phyloP scores from a whole-genome alignment of 2,888 invertebrate genomes.

The Ochropacha duplaris region DNA sequence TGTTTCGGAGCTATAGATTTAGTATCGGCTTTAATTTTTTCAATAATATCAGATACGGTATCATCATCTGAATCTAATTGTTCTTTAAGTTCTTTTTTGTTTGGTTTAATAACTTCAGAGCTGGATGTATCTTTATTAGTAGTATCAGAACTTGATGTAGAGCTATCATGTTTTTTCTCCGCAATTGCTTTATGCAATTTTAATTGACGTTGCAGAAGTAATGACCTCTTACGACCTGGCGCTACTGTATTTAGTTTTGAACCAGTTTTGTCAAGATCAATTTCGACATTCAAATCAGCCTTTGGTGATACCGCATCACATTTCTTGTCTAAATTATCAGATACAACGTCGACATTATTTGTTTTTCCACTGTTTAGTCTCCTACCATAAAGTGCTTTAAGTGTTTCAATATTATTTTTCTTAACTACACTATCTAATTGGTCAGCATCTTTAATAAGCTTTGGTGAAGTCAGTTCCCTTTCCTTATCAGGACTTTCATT shows the following conservation, averaged over 20 bases:
- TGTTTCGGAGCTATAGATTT: background rate
- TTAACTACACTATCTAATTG: background rate
- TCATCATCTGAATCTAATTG: slow-evolving; percentile 41
- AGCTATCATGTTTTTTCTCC: slow-evolving; percentile 17
- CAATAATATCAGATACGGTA: slow-evolving; percentile 36
- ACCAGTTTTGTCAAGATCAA: background rate
- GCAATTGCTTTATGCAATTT: slow-evolving; percentile 12
- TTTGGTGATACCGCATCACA: background rate
- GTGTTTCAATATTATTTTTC: background rate
- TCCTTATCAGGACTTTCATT: background rate
- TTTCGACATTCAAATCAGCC: slow-evolving; percentile 6
- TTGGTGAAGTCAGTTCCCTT: background rate
- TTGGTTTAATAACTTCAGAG: slow-evolving; percentile 14
- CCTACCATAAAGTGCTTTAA: background rate
- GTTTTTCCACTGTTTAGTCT: background rate
- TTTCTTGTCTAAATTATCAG: background rate
- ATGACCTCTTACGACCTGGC: slow-evolving; percentile 14
- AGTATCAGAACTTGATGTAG: slow-evolving; percentile 31
- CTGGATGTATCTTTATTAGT: slow-evolving; percentile 35
- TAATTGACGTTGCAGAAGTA: slow-evolving; percentile 33
- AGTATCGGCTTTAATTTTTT: slow-evolving; percentile 26
- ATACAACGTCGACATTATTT: background rate
- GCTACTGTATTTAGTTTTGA: background rate
- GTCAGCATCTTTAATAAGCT: background rate
- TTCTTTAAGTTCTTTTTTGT: slow-evolving; percentile 12